phyloP scores from a whole-genome alignment of 2,888 invertebrate genomes.

The Tridacna gigas region DNA sequence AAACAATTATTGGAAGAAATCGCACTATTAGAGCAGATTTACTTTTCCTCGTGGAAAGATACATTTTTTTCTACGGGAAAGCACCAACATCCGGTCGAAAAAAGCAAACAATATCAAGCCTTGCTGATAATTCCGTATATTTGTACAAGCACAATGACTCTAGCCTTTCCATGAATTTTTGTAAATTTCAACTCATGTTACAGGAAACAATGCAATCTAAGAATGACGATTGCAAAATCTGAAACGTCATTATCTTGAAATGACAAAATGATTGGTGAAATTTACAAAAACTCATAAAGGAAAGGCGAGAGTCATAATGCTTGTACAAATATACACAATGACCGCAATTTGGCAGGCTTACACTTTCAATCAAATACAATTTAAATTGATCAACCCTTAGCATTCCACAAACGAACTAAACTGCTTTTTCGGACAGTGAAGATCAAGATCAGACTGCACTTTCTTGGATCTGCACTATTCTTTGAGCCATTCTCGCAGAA shows the following conservation, averaged over 20 bases:
- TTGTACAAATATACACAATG: neutral
- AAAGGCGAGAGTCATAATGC: neutral
- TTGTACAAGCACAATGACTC: too few species aligned
- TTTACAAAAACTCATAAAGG: neutral
- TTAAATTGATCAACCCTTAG: neutral
- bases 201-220: neutral
- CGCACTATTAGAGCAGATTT: neutral
- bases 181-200: neutral
- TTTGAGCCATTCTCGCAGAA: too few species aligned
- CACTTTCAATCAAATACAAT: neutral
- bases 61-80: neutral
- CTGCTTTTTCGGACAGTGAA: neutral
- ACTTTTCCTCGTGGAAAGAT: neutral
- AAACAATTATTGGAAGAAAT: neutral
- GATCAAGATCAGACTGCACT: neutral
- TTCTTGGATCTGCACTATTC: neutral
- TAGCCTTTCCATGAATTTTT: too few species aligned
- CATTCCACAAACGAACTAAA: neutral
- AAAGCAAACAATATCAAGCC: neutral
- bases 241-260: neutral
- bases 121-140: too few species aligned
- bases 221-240: constrained; percentile 13
- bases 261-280: constrained; percentile 3
- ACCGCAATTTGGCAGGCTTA: neutral
- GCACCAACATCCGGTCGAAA: neutral